Conservation (phyloP, 37 sponge, comb jelly and placozoan genomes). For the Geodia barretti region DNA sequence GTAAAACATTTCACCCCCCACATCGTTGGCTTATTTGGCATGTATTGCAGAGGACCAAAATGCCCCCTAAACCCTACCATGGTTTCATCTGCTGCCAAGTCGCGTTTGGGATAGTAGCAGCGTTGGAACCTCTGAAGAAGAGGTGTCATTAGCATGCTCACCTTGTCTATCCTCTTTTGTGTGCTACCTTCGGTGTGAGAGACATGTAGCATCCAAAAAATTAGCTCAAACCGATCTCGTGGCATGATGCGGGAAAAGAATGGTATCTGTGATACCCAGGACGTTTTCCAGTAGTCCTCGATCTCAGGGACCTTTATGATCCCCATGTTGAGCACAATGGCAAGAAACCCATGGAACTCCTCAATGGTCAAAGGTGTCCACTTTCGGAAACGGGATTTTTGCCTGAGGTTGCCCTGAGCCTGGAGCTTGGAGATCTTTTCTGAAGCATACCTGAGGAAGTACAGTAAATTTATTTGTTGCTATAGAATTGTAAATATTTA, state of each 20-base stretch:
- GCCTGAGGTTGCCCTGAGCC: neutral
- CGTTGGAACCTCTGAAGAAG: neutral
- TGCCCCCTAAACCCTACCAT: slow-evolving; percentile 21
- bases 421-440: neutral
- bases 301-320: slow-evolving; percentile 46
- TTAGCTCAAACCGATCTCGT: slow-evolving; percentile 10
- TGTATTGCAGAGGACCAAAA: slow-evolving; percentile 14
- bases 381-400: neutral
- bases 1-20: slow-evolving; percentile 22
- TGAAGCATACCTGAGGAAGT: slow-evolving; percentile 1
- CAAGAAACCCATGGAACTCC: neutral
- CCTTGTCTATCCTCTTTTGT: neutral
- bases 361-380: neutral
- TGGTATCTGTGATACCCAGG: neutral
- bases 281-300: neutral
- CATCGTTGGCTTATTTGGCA: slow-evolving; percentile 14
- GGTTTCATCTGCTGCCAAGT: slow-evolving; percentile 4
- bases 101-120: neutral
- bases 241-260: neutral
- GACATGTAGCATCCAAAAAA: slow-evolving; percentile 2
- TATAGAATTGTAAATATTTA: neutral
- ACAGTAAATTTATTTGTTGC: no score
- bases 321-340: neutral
- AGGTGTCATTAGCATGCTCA: neutral
- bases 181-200: neutral